A percentile compares a stretch with the other conserved stretches of the same genome.
phyloP scores from a whole-genome alignment of 1,140 invertebrate species.

The Hypsibius dujardini region DNA sequence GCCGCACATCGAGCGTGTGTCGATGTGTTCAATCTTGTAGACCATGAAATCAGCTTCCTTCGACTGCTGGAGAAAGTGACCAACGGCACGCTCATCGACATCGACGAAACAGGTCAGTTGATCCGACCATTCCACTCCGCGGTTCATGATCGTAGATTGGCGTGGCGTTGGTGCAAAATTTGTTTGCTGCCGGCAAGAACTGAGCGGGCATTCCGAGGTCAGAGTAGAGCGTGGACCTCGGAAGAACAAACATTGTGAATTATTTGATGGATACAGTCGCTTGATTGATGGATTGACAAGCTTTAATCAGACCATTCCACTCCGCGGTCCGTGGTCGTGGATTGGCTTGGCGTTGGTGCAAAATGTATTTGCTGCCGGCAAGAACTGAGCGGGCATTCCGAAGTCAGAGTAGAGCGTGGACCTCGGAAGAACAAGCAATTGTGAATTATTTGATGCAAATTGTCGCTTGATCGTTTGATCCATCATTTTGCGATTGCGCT shows the following conservation, averaged over 20 bases:
- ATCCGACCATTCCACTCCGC: neutral
- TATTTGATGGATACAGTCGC: too few relatives aligned
- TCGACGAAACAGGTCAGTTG: conserved; percentile 62
- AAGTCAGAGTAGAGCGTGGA: too few relatives aligned
- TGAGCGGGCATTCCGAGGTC: neutral
- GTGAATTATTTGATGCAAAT: too few relatives aligned
- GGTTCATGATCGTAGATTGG: too few relatives aligned
- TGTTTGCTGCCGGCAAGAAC: conserved; percentile 17
- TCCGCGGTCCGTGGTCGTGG: too few relatives aligned
- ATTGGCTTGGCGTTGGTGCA: too few relatives aligned
- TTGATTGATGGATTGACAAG: too few relatives aligned
- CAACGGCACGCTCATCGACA: conserved; percentile 72
- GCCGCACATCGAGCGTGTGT: neutral
- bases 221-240: too few relatives aligned
- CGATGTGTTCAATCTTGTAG: conserved; percentile 36
- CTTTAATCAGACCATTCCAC: neutral
- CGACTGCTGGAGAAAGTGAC: conserved; percentile 76
- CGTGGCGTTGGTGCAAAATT: neutral
- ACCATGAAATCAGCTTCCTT: conserved; percentile 79
- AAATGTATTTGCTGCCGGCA: conserved; percentile 9
- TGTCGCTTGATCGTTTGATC: too few relatives aligned
- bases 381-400: neutral
- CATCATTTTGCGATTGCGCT: too few relatives aligned
- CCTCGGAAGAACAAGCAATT: too few relatives aligned
- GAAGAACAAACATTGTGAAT: too few relatives aligned